Evolutionary conservation across 2,797 vertebrate species (phyloP).

Genomic region (Rhinophrynus dorsalis): DNA sequence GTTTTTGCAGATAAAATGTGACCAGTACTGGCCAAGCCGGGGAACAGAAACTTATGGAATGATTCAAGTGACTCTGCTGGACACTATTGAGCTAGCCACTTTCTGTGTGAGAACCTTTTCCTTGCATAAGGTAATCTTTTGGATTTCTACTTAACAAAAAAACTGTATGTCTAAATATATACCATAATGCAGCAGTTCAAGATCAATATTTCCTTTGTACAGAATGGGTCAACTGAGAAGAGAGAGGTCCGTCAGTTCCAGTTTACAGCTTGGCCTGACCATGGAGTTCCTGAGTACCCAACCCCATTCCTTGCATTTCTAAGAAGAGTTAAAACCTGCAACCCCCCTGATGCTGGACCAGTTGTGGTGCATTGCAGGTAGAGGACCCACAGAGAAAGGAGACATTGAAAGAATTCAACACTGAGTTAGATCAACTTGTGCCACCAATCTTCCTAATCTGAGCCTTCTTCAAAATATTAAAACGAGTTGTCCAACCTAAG

Average conservation of each 20-base stretch:
- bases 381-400: accelerated
- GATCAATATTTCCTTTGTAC: conserved; percentile 8
- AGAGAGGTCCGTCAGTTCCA: conserved; percentile 97
- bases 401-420: no score
- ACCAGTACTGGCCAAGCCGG: conserved; percentile 95
- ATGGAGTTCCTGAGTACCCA: conserved; percentile 93
- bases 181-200: no score
- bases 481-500: no score
- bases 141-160: no score
- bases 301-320: conserved; percentile 97
- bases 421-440: no score
- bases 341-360: conserved; percentile 91
- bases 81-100: conserved; percentile 93
- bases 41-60: conserved; percentile 93
- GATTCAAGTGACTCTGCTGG: conserved; percentile 92
- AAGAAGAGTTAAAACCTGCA: conserved; percentile 94
- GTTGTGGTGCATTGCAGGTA: conserved; percentile 98
- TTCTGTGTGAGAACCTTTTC: conserved; percentile 94
- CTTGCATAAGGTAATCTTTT: conserved; percentile 85
- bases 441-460: no score
- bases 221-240: conserved; percentile 97
- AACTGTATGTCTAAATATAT: no score
- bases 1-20: conserved; percentile 89
- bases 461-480: no score
- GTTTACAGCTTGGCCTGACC: conserved; percentile 97